Conservation (phyloP, 2,797 vertebrate genomes). For the Emydoidea blandingii region DNA sequence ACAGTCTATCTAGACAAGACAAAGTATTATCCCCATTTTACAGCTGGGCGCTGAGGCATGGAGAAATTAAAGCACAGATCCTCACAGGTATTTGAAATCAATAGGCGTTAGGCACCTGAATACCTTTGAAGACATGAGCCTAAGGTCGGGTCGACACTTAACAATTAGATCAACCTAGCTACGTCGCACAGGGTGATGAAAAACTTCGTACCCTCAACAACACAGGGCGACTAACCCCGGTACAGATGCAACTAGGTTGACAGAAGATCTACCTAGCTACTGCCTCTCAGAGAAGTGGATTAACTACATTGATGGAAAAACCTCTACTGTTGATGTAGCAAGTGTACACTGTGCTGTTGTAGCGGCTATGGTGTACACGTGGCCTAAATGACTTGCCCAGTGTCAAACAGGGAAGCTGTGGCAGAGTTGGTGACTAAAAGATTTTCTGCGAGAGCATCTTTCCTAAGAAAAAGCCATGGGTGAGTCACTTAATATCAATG, state of each 20-base stretch:
- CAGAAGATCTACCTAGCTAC: not conserved
- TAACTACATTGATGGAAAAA: not conserved
- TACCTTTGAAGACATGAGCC: not conserved
- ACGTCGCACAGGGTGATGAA: not conserved
- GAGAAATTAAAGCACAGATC: not conserved
- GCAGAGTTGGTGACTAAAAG: not conserved
- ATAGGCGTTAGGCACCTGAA: too few species aligned
- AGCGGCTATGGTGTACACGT: rapidly evolving
- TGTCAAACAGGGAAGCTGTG: not conserved
- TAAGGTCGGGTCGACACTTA: not conserved
- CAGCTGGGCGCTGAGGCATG: not conserved
- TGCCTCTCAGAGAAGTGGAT: too few species aligned
- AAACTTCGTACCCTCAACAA: not conserved
- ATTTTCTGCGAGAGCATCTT: not conserved
- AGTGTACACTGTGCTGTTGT: not conserved
- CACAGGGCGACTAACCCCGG: not conserved
- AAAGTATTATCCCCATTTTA: not conserved
- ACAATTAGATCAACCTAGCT: not conserved
- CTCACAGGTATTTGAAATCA: not conserved
- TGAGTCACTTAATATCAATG: not conserved
- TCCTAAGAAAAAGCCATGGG: not conserved
- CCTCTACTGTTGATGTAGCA: not conserved
- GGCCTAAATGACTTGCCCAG: not conserved
- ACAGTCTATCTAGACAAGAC: not conserved
- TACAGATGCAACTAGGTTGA: not conserved